phyloP scores from a whole-genome alignment of 2,797 vertebrate genomes.

The Leptatherina wallacei region DNA sequence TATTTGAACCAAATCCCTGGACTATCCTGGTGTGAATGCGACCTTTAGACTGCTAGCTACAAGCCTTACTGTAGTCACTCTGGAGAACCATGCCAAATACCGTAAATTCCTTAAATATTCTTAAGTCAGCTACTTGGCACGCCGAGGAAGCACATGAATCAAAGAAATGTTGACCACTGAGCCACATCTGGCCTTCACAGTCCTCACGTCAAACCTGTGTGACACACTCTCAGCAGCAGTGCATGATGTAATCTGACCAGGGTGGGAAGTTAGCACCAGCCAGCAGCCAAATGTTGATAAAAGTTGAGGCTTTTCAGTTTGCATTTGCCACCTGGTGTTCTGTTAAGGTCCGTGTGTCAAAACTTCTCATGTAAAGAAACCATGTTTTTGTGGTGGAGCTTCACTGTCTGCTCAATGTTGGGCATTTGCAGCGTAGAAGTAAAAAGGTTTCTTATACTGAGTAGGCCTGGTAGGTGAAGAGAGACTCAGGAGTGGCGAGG shows the following conservation, averaged over 20 bases:
- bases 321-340: conserved; percentile 20
- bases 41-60: too few species aligned
- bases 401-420: neutral
- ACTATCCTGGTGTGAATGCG: too few species aligned
- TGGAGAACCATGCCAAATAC: neutral
- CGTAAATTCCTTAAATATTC: conserved; percentile 1
- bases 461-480: conserved; percentile 18
- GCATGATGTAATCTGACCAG: conserved; percentile 41
- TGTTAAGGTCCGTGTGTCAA: neutral
- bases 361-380: conserved; percentile 1
- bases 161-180: conserved; percentile 16
- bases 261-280: conserved; percentile 51
- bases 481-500: conserved; percentile 11
- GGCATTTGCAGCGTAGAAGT: conserved; percentile 14
- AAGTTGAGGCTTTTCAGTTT: conserved; percentile 34
- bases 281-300: conserved; percentile 46
- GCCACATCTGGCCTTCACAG: conserved; percentile 38
- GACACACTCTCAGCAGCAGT: conserved; percentile 43
- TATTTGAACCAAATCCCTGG: too few species aligned
- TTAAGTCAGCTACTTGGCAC: conserved; percentile 13
- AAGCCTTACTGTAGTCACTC: neutral
- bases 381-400: neutral
- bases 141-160: conserved; percentile 14
- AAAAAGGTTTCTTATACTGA: conserved; percentile 30
- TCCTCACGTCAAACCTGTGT: conserved; percentile 22